Percentiles rank a stretch among this genome's conserved stretches.
Conservation (phyloP, 2,888 invertebrate genomes). For the Aquatica leii region DNA sequence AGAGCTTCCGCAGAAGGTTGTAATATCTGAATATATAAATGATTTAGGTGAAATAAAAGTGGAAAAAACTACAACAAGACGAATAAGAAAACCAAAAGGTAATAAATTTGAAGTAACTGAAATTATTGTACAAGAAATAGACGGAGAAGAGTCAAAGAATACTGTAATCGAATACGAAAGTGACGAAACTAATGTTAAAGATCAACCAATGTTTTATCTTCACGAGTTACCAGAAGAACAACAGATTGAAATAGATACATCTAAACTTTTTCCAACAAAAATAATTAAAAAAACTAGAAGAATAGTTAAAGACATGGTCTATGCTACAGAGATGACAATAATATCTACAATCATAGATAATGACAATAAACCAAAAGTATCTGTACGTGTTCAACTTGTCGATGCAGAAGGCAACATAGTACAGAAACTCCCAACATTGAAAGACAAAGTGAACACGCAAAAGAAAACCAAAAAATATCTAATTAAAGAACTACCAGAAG, state of each 20-base stretch:
- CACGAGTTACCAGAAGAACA: slow-evolving; percentile 54
- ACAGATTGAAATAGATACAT: slow-evolving; percentile 58
- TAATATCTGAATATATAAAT: slow-evolving; percentile 46
- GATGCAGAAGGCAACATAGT: slow-evolving; percentile 43
- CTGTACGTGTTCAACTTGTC: slow-evolving; percentile 9
- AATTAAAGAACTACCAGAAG: slow-evolving; percentile 30
- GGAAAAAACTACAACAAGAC: slow-evolving; percentile 50
- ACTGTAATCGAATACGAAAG: slow-evolving; percentile 46
- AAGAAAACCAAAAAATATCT: slow-evolving; percentile 22
- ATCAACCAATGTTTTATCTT: slow-evolving; percentile 14
- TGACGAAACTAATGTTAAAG: slow-evolving; percentile 43
- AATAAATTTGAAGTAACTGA: slow-evolving; percentile 54
- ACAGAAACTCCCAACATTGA: not conserved
- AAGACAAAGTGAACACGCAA: slow-evolving; percentile 37
- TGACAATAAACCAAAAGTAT: slow-evolving; percentile 47
- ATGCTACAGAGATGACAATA: slow-evolving; percentile 46
- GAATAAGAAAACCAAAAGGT: slow-evolving; percentile 49
- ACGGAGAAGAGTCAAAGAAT: slow-evolving; percentile 48
- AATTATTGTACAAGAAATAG: slow-evolving; percentile 51
- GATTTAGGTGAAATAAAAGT: slow-evolving; percentile 46
- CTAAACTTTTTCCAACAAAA: slow-evolving; percentile 56
- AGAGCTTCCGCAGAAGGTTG: slow-evolving; percentile 52
- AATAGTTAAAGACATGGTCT: slow-evolving; percentile 44
- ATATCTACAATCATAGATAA: slow-evolving; percentile 51
- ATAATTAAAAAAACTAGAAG: slow-evolving; percentile 49